phyloP scores from a whole-genome alignment of 2,888 invertebrate genomes.

The Ypsolopha scabrella region DNA sequence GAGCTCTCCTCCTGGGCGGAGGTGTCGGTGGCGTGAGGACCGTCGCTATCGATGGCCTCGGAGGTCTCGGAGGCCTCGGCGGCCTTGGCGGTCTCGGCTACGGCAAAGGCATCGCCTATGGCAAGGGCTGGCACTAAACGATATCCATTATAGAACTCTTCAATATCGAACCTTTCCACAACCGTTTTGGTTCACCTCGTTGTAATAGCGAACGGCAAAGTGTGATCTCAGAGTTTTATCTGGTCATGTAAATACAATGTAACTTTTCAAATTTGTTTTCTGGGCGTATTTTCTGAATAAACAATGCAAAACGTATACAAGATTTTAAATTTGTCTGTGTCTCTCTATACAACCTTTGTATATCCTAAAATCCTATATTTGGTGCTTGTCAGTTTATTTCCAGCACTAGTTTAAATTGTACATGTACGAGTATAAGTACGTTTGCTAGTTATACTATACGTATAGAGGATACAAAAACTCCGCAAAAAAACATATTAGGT shows the following conservation, averaged over 20 bases:
- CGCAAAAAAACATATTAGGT: no score
- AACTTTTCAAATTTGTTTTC: conserved; percentile 3
- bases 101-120: conserved; percentile 20
- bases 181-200: conserved; percentile 41
- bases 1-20: conserved; percentile 37
- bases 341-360: no score
- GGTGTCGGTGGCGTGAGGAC: conserved; percentile 18
- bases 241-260: conserved; percentile 26
- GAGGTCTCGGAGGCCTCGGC: conserved; percentile 11
- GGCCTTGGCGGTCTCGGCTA: conserved; percentile 15
- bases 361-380: no score
- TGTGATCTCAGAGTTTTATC: conserved; percentile 33
- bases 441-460: no score
- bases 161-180: conserved; percentile 28
- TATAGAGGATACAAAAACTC: no score
- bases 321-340: background rate
- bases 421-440: no score
- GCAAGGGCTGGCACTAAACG: conserved; percentile 13
- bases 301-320: background rate
- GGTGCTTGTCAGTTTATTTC: no score
- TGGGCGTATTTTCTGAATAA: background rate
- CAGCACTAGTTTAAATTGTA: no score
- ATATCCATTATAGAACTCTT: conserved; percentile 6
- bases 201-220: conserved; percentile 53
- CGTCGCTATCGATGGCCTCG: conserved; percentile 12